Conservation (phyloP, 2,888 invertebrate genomes). For the Cosmopolites sordidus region DNA sequence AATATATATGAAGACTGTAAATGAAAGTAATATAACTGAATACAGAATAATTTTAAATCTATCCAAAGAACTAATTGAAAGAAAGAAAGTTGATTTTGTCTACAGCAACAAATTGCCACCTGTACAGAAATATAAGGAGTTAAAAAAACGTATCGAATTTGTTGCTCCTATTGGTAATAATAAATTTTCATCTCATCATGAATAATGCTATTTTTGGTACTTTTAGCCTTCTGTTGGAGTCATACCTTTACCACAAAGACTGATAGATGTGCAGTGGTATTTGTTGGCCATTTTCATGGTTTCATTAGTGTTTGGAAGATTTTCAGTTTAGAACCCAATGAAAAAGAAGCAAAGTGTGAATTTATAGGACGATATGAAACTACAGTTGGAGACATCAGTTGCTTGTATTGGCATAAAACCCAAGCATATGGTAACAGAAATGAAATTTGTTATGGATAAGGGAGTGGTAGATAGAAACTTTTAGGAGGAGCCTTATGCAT, state of each 20-base stretch:
- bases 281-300: conserved; percentile 42
- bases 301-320: conserved; percentile 40
- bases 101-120: conserved; percentile 25
- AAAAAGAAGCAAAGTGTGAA: conserved; percentile 4
- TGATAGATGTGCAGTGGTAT: conserved; percentile 34
- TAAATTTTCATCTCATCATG: neutral
- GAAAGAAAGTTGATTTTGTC: conserved; percentile 34
- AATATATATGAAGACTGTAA: conserved; percentile 35
- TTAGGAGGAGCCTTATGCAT: conserved; percentile 37
- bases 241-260: conserved; percentile 33
- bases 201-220: no score
- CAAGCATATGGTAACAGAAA: conserved; percentile 30
- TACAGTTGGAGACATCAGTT: conserved; percentile 33
- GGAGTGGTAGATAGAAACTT: neutral
- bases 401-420: conserved; percentile 38
- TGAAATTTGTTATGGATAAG: no score
- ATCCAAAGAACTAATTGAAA: conserved; percentile 35
- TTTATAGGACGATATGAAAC: conserved; percentile 36
- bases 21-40: conserved; percentile 34
- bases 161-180: conserved; percentile 37
- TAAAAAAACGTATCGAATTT: conserved; percentile 35
- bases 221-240: conserved; percentile 42
- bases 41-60: conserved; percentile 37
- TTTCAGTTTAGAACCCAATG: conserved; percentile 14
- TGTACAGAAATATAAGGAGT: conserved; percentile 33